Evolutionary conservation across 2,888 invertebrate species (phyloP), one percentile per base, ranked within the genome.

Genomic region (Hirtodrosophila cameraria): DNA sequence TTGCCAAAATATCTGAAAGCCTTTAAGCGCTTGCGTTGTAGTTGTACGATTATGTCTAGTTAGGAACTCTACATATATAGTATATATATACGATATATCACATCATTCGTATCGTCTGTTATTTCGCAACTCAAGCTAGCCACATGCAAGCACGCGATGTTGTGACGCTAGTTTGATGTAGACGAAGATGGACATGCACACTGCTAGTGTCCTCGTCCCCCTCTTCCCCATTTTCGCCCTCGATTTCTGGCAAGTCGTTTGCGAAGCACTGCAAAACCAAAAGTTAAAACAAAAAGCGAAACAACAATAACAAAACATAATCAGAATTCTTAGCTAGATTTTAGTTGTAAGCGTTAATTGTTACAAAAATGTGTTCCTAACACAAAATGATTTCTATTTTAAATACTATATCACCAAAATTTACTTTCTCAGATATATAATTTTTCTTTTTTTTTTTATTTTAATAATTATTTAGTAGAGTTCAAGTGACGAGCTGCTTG

Each of bases 241-340:
- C 78, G 68, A 45, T 75, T 67, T 52, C 85, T 75, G 72, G 65
- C 66, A 75, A 80, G 65, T 58, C 81, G 63, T 41, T 85, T 66
- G 63, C 84, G 74, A 67, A 88, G 83, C 78, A 89, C 88, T 73
- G 79, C 66, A 75, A 73, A 50, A 76, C 57, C 76, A 39, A 59
- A 53, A 62, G 52, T 16, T 46, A 38, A 55, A 11, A 12, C 28
- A 35, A 28, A 48, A 42, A 23, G 20, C 23, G 27, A 28, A 48
- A 28, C 20, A 41, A 16, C 18, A 46, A 39, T 9, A 58, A 13
- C 11, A 16, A 15, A 18, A 25, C 23, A 20, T 7, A 15, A 31
- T 7, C 30, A 15, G 3, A 11, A 23, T 15, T 11, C 11, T 3
- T 2, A 15, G n/a, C n/a, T 33, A 7, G n/a, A 2, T 23, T 23